phyloP scores from a whole-genome alignment of 2,888 invertebrate genomes.

The Linnaemya vulpina region DNA sequence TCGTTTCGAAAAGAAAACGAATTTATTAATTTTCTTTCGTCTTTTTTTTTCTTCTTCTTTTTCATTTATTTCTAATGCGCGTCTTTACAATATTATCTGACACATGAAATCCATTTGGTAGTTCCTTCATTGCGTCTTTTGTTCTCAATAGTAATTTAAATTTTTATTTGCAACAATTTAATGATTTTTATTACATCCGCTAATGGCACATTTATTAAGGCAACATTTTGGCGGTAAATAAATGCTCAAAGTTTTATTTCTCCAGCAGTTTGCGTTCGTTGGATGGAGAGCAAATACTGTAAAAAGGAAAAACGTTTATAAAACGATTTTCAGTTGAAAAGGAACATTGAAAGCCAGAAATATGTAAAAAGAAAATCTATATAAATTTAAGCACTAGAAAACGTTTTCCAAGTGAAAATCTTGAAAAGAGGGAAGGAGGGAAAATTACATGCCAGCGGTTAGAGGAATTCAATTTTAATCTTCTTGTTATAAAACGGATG shows the following conservation, averaged over 20 bases:
- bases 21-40: slow-evolving; percentile 36
- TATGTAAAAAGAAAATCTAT: background rate
- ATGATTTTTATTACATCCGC: slow-evolving; percentile 74
- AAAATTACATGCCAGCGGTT: slow-evolving; percentile 35
- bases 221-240: slow-evolving; percentile 72
- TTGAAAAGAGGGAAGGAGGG: background rate
- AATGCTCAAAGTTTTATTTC: slow-evolving; percentile 64
- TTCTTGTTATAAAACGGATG: slow-evolving; percentile 37
- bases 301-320: slow-evolving; percentile 50
- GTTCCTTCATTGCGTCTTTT: slow-evolving; percentile 28
- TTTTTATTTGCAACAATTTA: slow-evolving; percentile 65
- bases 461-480: slow-evolving; percentile 54
- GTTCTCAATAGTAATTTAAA: slow-evolving; percentile 48
- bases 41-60: too few relatives aligned
- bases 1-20: slow-evolving; percentile 10
- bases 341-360: background rate
- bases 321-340: slow-evolving; percentile 44
- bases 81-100: slow-evolving; percentile 54
- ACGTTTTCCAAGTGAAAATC: background rate
- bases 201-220: slow-evolving; percentile 73
- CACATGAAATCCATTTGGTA: slow-evolving; percentile 23
- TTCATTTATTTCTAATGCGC: slow-evolving; percentile 38
- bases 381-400: slow-evolving; percentile 9
- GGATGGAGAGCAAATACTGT: slow-evolving; percentile 26
- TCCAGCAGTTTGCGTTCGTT: slow-evolving; percentile 11